Evolutionary conservation across 2,888 invertebrate species (phyloP), one percentile per base, ranked within the genome.

Genomic region (Perizoma flavofasciatum): DNA sequence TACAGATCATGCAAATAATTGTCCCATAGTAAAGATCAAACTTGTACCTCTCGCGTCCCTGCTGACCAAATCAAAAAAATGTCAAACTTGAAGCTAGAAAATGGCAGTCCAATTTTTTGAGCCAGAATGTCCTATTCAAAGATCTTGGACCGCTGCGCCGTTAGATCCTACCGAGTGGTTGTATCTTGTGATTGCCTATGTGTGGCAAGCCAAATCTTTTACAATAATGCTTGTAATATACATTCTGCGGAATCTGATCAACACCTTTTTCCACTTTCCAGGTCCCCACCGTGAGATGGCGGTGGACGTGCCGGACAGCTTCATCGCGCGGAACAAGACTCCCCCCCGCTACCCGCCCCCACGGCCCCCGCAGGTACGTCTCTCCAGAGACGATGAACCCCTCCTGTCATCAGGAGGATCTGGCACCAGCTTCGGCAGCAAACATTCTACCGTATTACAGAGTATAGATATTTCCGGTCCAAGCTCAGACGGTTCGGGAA

Each of bases 201-300:
- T 22, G 22, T 22, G 22, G 22, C 22, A 22, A 22, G 22, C 22
- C 22, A 22, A 22, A 22, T 22, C 22, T 22, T 22, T 22, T 37
- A 37, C 7, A 37, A 37, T 37, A 6, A 3, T 37, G 2, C n/a
- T 41, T 4, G 41, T 41, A n/a, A 8, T 41, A 37, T 37, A 22
- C 3, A 7, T 37, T 6, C 37, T 37, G 37, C 8, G 4, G 37
- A 37, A 41, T 6, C 41, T 41, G 10, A 41, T 41, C 10, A 41
- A 10, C 41, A 4, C 41, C 22, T 22, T 41, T 44, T 22, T 22
- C 4, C 68, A 60, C 47, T 43, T 90, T 92, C 66, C 89, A 94
- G 96, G 96, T 88, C 97, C 97, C 81, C 98, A 98, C 94, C 96
- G 98, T 85, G 99, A 99, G 95, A 98, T 98, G 97, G 98, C 99